A percentile compares a stretch with the other conserved stretches of the same genome.
These are phyloP conservation scores for Otocyon megalotis DNA, from an alignment of 2,113 vertebrate species.

Conservation along the genomic window DNA sequence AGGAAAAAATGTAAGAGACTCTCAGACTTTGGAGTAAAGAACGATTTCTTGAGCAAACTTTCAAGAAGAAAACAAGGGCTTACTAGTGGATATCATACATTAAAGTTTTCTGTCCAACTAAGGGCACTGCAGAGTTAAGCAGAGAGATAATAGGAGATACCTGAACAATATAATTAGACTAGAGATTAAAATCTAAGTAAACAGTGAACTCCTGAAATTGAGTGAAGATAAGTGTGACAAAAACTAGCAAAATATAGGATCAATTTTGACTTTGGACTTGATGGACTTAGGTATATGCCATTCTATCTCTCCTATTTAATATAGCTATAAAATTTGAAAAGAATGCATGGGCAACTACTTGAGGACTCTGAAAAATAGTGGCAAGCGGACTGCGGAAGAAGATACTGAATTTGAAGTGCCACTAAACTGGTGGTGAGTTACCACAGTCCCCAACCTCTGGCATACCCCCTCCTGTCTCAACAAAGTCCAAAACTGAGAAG, in stretches of 20 bases:
- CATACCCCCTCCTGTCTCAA: neutral
- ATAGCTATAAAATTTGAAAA: neutral
- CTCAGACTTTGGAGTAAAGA: neutral
- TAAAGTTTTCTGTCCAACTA: slow-evolving; percentile 7
- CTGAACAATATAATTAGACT: neutral
- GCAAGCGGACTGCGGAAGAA: neutral
- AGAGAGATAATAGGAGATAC: neutral
- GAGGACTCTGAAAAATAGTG: neutral
- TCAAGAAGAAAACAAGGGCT: neutral
- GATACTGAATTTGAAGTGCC: neutral
- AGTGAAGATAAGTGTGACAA: neutral
- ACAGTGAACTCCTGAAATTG: neutral
- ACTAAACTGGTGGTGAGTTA: neutral
- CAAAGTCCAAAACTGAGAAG: neutral
- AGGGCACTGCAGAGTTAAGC: neutral
- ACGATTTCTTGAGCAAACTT: neutral
- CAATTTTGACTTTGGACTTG: neutral
- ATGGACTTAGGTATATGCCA: neutral
- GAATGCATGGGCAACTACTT: neutral
- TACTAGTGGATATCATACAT: neutral
- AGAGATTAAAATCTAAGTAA: neutral
- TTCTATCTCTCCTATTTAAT: neutral
- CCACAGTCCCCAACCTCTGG: neutral
- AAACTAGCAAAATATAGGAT: neutral
- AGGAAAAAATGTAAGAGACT: neutral